Base-by-base conservation (phyloP, 2,888 invertebrate species). In the Lymantria monacha region DNA sequence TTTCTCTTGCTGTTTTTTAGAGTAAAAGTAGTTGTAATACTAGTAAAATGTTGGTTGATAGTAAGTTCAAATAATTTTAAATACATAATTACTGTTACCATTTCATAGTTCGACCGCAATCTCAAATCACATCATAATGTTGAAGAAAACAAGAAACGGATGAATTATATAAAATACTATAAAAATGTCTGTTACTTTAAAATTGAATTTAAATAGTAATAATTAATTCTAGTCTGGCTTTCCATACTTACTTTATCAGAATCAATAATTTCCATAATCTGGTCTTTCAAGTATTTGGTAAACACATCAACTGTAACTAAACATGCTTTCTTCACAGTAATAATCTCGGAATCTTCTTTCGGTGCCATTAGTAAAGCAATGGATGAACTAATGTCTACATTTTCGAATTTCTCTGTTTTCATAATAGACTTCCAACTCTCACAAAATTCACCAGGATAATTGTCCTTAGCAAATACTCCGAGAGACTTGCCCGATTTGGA, bases 211-310 rank as follows among this genome's bases (percentile, higher is more conserved):
- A 5, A 22, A 5, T 22, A 5, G 5, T 22, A 22, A 22, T 22
- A 22, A 22, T 22, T 22, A 22, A 22, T n/a, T n/a, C n/a, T n/a
- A n/a, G n/a, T n/a, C n/a, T n/a, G 5, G 22, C 5, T 22, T 22
- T 5, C 5, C 5, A 42, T 59, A 57, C 69, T 77, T 82, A 95
- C 96, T 92, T 96, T 98, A 81, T 99, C 99, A 5, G 97, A 96
- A 93, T 99, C 99, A 76, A 99, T 98, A 66, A 99, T 97, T 83
- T 98, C 98, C 96, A 99, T 98, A 62, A 99, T 97, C 87, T 99
- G 98, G 85, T 98, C 98, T 83, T 98, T 97, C 41, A 99, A 93
- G 86, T 97, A 98, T 83, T 99, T 99, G 45, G 96, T 97, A 83
- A 98, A 99, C 11, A 99, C 95, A 87, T 99, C 98, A 49, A 97